These are phyloP conservation scores for Arbacia lixula DNA, from an alignment of 53 echinoderm and acorn worm genomes.

Conservation along the genomic window DNA sequence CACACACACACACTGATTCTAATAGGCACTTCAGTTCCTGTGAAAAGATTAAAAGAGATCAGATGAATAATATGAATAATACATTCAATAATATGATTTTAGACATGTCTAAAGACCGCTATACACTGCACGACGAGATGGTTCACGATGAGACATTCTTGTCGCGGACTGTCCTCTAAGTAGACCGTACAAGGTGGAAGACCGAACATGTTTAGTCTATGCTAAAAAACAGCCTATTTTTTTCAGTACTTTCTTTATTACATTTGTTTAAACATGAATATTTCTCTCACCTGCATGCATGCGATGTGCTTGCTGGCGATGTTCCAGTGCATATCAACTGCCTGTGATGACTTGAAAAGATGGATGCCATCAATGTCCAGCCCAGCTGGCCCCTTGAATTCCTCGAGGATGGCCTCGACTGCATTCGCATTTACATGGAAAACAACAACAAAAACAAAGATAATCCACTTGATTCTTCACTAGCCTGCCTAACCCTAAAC, in stretches of 20 bases:
- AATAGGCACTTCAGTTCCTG: no score
- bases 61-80: no score
- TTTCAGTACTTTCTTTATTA: no score
- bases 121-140: no score
- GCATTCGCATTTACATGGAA: conserved; percentile 68
- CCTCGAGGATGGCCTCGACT: conserved; percentile 56
- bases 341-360: conserved; percentile 58
- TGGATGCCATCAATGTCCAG: conserved; percentile 71
- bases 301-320: conserved; percentile 60
- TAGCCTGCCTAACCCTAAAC: no score
- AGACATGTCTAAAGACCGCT: no score
- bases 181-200: not conserved
- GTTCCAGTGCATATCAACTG: conserved; percentile 59
- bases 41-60: no score
- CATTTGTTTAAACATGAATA: not conserved
- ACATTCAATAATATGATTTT: no score
- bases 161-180: not conserved
- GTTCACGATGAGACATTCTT: not conserved
- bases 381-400: conserved; percentile 73
- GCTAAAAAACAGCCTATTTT: not conserved
- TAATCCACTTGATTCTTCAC: no score
- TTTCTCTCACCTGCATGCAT: conserved; percentile 72
- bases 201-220: not conserved
- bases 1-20: no score
- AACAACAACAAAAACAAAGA: conserved; percentile 6